Percentiles rank a stretch among this genome's conserved stretches.
phyloP scores from a whole-genome alignment of 2,888 invertebrate genomes.

The Macaria notata region DNA sequence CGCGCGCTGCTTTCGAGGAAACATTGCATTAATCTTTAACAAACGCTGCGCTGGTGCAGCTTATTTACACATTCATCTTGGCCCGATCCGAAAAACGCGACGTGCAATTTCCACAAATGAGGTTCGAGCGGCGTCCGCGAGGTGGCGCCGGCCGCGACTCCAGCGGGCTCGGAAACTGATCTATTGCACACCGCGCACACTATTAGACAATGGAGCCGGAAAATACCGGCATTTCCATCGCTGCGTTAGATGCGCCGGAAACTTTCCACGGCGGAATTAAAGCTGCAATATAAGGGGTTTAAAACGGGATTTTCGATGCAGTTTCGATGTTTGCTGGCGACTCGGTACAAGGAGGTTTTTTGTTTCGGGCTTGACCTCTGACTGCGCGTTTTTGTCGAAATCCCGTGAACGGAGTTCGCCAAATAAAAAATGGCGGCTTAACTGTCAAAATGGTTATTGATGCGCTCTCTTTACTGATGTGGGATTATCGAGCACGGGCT shows the following conservation, averaged over 20 bases:
- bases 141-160: slow-evolving; percentile 53
- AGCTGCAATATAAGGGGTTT: slow-evolving; percentile 64
- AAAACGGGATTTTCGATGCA: slow-evolving; percentile 53
- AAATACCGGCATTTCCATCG: slow-evolving; percentile 64
- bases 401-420: slow-evolving; percentile 52
- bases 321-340: slow-evolving; percentile 53
- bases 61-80: slow-evolving; percentile 41
- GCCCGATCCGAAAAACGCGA: slow-evolving; percentile 45
- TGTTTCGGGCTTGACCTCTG: slow-evolving; percentile 62
- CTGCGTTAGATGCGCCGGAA: slow-evolving; percentile 54
- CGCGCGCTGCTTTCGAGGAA: slow-evolving; percentile 49
- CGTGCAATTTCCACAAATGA: slow-evolving; percentile 73
- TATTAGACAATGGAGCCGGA: slow-evolving; percentile 47
- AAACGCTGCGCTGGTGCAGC: slow-evolving; percentile 38
- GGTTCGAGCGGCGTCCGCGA: slow-evolving; percentile 71
- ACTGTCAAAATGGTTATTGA: slow-evolving; percentile 77
- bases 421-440: slow-evolving; percentile 75
- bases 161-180: slow-evolving; percentile 77
- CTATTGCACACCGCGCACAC: slow-evolving; percentile 55
- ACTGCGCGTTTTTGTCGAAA: slow-evolving; percentile 51
- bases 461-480: slow-evolving; percentile 61
- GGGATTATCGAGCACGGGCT: slow-evolving; percentile 55
- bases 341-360: slow-evolving; percentile 58
- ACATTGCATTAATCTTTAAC: slow-evolving; percentile 50
- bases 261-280: slow-evolving; percentile 55